A percentile compares a stretch with the other conserved stretches of the same genome.
Evolutionary conservation across 2,888 invertebrate genomes (phyloP).

Genomic region (Dastarcus helophoroides): DNA sequence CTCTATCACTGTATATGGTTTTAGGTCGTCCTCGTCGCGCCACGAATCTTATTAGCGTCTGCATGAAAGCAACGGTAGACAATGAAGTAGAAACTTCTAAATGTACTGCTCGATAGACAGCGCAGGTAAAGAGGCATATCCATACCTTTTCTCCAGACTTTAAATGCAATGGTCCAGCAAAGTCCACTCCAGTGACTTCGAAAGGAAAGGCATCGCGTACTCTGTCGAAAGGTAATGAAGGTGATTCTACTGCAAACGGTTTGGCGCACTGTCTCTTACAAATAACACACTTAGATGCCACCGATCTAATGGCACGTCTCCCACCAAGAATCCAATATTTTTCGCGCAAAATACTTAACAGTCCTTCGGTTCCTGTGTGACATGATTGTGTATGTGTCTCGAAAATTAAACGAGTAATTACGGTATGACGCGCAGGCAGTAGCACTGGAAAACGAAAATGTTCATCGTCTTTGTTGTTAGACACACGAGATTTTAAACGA

Average conservation of each 20-base stretch:
- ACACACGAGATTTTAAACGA: too few relatives aligned
- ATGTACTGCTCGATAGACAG: conserved; percentile 28
- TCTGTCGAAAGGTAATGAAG: conserved; percentile 21
- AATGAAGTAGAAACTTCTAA: conserved; percentile 27
- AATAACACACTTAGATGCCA: too few relatives aligned
- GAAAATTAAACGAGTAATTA: too few relatives aligned
- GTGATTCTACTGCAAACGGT: conserved; percentile 12
- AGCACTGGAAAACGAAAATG: too few relatives aligned
- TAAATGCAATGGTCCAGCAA: conserved; percentile 28
- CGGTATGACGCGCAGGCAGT: too few relatives aligned
- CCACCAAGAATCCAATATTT: too few relatives aligned
- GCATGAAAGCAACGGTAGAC: conserved; percentile 23
- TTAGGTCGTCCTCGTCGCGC: conserved; percentile 22
- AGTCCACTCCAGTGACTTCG: conserved; percentile 26
- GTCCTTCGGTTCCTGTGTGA: too few relatives aligned
- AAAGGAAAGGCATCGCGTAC: conserved; percentile 19
- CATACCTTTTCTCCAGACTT: conserved; percentile 21
- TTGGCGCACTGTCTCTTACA: conserved; percentile 15
- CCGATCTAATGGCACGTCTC: too few relatives aligned
- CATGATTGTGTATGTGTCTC: too few relatives aligned
- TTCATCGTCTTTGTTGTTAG: too few relatives aligned
- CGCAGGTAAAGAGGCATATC: conserved; percentile 31
- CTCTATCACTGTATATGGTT: conserved; percentile 30
- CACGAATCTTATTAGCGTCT: conserved; percentile 23
- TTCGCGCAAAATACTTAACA: too few relatives aligned